A percentile compares a stretch with the other conserved stretches of the same genome.
Evolutionary conservation across 2,113 vertebrate genomes (phyloP).

Genomic region (Peucedramus taeniatus): DNA sequence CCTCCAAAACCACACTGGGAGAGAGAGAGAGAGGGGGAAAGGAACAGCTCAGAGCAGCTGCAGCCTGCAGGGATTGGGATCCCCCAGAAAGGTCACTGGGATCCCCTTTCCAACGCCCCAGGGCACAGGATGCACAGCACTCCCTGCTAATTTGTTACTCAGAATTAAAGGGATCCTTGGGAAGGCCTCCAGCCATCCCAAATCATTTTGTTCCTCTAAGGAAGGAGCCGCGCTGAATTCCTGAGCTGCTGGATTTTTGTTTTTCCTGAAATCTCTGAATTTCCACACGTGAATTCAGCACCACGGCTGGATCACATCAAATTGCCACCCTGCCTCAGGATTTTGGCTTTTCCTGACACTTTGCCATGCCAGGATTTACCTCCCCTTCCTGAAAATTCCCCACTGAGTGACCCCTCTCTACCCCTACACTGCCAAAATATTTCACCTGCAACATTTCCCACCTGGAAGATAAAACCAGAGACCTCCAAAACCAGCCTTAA

Average conservation of each 20-base stretch:
- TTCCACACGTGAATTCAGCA: rapidly evolving
- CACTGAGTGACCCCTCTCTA: rapidly evolving
- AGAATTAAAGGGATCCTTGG: background rate
- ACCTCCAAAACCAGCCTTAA: background rate
- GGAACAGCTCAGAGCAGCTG: constrained; percentile 67
- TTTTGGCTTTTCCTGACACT: background rate
- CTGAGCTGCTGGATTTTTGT: background rate
- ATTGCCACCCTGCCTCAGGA: background rate
- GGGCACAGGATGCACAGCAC: constrained; percentile 49
- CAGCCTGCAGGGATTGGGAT: constrained; percentile 42
- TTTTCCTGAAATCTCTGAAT: rapidly evolving
- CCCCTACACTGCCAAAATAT: rapidly evolving
- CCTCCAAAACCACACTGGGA: background rate
- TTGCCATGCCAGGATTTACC: background rate
- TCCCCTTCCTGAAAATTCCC: background rate
- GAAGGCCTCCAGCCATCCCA: background rate
- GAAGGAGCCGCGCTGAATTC: background rate
- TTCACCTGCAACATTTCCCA: background rate
- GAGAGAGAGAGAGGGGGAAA: background rate
- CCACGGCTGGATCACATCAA: background rate
- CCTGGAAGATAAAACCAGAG: background rate
- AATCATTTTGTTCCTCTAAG: background rate
- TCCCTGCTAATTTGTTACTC: constrained; percentile 43
- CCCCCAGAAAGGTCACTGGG: constrained; percentile 68
- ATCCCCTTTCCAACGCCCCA: constrained; percentile 67